phyloP scores from a whole-genome alignment of 2,888 invertebrate genomes.

The Emmelina monodactyla region DNA sequence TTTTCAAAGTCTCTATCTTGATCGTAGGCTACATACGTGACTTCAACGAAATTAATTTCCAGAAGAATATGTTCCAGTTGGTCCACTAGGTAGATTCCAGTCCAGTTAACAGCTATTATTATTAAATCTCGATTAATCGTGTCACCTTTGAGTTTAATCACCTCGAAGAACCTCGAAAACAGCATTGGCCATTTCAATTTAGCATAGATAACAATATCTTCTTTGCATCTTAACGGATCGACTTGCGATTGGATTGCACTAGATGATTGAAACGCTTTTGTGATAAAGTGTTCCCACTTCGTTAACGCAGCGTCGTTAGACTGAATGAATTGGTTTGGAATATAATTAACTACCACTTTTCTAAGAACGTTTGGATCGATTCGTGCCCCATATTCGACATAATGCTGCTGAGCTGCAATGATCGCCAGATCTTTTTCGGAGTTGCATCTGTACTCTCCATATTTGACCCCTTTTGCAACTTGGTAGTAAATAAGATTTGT shows the following conservation, averaged over 20 bases:
- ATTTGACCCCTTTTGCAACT: conserved; percentile 86
- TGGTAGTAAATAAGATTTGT: conserved; percentile 91
- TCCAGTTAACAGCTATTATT: conserved; percentile 94
- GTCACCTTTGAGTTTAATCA: conserved; percentile 77
- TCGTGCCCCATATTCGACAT: conserved; percentile 77
- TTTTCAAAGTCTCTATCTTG: conserved; percentile 52
- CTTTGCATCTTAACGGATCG: conserved; percentile 77
- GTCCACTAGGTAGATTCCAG: conserved; percentile 91
- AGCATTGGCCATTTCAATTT: conserved; percentile 94
- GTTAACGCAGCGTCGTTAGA: conserved; percentile 69
- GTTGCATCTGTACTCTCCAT: conserved; percentile 89
- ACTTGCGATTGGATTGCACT: conserved; percentile 74
- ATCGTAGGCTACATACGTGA: conserved; percentile 75
- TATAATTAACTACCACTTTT: conserved; percentile 77
- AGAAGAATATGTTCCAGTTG: conserved; percentile 90
- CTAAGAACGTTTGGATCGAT: conserved; percentile 74
- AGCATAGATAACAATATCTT: conserved; percentile 90
- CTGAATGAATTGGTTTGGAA: conserved; percentile 78
- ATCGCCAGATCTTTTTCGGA: conserved; percentile 86
- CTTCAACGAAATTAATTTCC: conserved; percentile 87
- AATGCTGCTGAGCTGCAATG: conserved; percentile 90
- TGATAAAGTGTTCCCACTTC: conserved; percentile 77
- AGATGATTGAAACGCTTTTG: conserved; percentile 75
- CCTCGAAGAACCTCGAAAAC: conserved; percentile 94
- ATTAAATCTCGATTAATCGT: conserved; percentile 74